Evolutionary conservation across 2,888 invertebrate genomes (phyloP).

Genomic region (Deilephila porcellus): DNA sequence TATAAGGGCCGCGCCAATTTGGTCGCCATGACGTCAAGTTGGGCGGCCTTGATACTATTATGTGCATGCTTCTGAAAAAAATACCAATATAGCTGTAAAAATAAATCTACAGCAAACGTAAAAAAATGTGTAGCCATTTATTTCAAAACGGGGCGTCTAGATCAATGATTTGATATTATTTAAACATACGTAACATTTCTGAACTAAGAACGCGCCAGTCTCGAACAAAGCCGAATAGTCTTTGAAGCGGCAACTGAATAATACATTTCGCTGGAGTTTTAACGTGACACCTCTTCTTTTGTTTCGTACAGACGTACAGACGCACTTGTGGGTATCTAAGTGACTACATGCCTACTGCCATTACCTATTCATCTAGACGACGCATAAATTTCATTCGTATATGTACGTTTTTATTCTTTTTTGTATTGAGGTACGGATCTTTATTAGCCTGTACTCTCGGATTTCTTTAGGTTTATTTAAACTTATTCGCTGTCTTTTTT

Average conservation of each 20-base stretch:
- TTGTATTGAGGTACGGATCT: neutral
- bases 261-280: conserved; percentile 72
- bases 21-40: too few relatives aligned
- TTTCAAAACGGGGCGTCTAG: too few relatives aligned
- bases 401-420: neutral
- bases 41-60: too few relatives aligned
- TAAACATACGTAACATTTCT: conserved; percentile 42
- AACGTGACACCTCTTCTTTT: conserved; percentile 70
- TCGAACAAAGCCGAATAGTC: conserved; percentile 64
- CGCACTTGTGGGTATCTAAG: conserved; percentile 38
- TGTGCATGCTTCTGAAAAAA: too few relatives aligned
- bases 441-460: neutral
- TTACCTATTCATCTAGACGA: conserved; percentile 27
- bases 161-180: neutral
- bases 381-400: conserved; percentile 18
- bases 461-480: neutral
- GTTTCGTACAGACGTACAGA: conserved; percentile 54
- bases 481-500: neutral
- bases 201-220: conserved; percentile 55
- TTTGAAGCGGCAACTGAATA: conserved; percentile 65
- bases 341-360: conserved; percentile 22
- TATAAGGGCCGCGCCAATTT: too few relatives aligned
- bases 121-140: too few relatives aligned
- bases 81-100: too few relatives aligned
- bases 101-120: too few relatives aligned